Evolutionary conservation across 2,797 vertebrate genomes (phyloP), one percentile per base, ranked within the genome.

Genomic region (Pterois miles): DNA sequence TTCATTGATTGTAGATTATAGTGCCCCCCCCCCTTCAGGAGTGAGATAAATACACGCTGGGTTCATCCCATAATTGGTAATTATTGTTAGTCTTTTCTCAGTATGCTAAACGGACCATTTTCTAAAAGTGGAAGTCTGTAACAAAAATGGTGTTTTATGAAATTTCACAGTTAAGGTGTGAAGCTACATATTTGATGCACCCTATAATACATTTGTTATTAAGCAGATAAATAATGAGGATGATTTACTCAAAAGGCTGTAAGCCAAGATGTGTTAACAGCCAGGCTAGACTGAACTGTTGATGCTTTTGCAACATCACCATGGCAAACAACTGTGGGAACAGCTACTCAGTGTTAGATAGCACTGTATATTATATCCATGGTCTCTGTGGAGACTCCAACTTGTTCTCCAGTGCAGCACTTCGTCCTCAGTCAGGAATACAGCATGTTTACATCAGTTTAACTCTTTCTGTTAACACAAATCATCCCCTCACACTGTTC

Each of bases 161-260:
- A 73, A 80, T 69, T 33, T 66, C 52, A 52, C 65, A 80, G 29
- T 56, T 52, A 22, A 71, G 65, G 70, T 86, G 71, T 83, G 65
- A 80, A 58, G 48, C 14, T 53, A 34, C 27, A 36, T 59, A 62
- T 43, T 79, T 66, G 59, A 76, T 67, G 7, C 20, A 75, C n/a
- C 65, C 59, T 40, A 74, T 53, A 76, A 75, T 65, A 71, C 6
- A 76, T 50, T 63, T 73, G 18, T 71, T 67, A 56, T 52, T 56
- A 50, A 71, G 64, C n/a, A 56, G 23, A 40, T 58, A 57, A 23
- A 71, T 52, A 27, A 43, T 52, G 38, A 63, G 48, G 62, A 68
- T 14, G 25, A 48, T 57, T 66, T 57, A 46, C 8, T 59, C 6
- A 71, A 57, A 70, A 43, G 34, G 50, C 27, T 81, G 33, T 16